Conservation (phyloP, 2,113 vertebrate genomes). For the Laticauda colubrina region DNA sequence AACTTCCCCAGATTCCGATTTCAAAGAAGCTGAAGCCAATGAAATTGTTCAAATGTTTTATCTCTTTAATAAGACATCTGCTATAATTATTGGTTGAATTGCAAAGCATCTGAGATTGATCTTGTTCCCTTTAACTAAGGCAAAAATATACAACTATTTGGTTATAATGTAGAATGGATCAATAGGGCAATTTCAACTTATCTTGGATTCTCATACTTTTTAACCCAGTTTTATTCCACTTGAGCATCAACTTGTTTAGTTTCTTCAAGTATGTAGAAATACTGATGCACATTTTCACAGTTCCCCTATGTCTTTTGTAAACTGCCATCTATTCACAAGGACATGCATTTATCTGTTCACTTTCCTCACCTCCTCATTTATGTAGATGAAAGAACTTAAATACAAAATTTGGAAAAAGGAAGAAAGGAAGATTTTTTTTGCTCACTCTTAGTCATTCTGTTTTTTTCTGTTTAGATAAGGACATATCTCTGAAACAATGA, state of each 20-base stretch:
- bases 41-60: not conserved
- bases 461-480: not conserved
- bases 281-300: not conserved
- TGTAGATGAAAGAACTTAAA: not conserved
- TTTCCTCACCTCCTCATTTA: not conserved
- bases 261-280: not conserved
- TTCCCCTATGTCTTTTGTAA: not conserved
- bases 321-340: not conserved
- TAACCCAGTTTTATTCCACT: not conserved
- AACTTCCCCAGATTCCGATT: not conserved
- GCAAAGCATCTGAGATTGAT: conserved; percentile 3
- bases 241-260: not conserved
- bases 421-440: not conserved
- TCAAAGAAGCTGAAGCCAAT: conserved; percentile 5
- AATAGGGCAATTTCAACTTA: not conserved
- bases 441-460: not conserved
- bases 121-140: not conserved
- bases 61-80: conserved; percentile 1
- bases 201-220: not conserved
- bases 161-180: not conserved
- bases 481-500: not conserved
- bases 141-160: not conserved
- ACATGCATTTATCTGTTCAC: not conserved
- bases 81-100: not conserved
- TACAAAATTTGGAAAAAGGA: not conserved